These are phyloP conservation scores for Actinernus sp. DNA, from an alignment of 92 coral and sea anemone species.

Conservation along the genomic window DNA sequence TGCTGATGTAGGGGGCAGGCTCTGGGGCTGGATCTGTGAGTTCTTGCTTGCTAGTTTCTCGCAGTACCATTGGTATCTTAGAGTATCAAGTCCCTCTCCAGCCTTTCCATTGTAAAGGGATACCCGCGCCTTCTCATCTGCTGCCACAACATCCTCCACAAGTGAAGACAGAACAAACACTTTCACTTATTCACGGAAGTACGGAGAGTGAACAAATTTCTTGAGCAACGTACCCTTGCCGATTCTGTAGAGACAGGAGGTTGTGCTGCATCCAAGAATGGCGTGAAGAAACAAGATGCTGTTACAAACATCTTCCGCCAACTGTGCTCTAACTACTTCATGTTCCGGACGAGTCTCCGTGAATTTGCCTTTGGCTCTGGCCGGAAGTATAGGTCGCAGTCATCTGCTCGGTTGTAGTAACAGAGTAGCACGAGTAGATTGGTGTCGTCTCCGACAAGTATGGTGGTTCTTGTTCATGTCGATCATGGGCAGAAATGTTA, in stretches of 20 bases:
- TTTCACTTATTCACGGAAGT: slow-evolving; percentile 51
- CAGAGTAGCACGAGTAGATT: too few relatives aligned
- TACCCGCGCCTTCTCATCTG: slow-evolving; percentile 51
- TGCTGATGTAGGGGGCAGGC: slow-evolving; percentile 47
- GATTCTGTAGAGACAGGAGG: slow-evolving; percentile 10
- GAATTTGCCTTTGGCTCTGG: slow-evolving; percentile 30
- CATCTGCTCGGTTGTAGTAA: slow-evolving; percentile 3
- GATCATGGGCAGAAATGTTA: too few relatives aligned
- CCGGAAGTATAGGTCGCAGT: slow-evolving; percentile 22
- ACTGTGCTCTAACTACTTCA: slow-evolving; percentile 1
- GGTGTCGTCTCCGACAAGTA: too few relatives aligned
- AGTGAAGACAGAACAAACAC: slow-evolving; percentile 16
- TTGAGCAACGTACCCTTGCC: slow-evolving; percentile 20
- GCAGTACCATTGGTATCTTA: too few relatives aligned
- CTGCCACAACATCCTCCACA: slow-evolving; percentile 11
- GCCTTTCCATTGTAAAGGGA: slow-evolving; percentile 30
- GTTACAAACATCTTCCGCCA: slow-evolving; percentile 23
- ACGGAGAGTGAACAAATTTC: slow-evolving; percentile 6
- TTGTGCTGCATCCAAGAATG: slow-evolving; percentile 27
- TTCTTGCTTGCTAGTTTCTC: too few relatives aligned
- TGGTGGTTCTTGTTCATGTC: too few relatives aligned
- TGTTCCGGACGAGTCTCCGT: slow-evolving; percentile 6
- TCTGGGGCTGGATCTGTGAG: too few relatives aligned
- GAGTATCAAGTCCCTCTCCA: too few relatives aligned
- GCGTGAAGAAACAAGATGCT: too few relatives aligned